Evolutionary conservation across 2,113 vertebrate species (phyloP).

Genomic region (Pongo abelii): DNA sequence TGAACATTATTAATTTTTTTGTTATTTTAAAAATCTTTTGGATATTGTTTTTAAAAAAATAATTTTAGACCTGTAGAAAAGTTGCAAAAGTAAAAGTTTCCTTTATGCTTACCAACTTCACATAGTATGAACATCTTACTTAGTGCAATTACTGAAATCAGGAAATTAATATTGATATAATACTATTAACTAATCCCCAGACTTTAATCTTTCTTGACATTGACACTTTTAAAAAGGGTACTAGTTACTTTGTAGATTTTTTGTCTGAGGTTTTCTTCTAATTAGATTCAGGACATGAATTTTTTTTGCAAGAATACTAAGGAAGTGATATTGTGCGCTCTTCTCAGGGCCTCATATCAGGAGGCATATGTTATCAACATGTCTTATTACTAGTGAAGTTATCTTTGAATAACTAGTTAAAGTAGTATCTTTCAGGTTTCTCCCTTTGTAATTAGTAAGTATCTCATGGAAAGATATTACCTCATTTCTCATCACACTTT

Average conservation of each 20-base stretch:
- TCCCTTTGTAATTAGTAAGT: neutral
- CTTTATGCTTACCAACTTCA: neutral
- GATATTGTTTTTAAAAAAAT: neutral
- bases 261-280: neutral
- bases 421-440: neutral
- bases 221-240: neutral
- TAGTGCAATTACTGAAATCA: neutral
- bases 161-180: neutral
- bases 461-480: neutral
- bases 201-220: neutral
- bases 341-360: neutral
- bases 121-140: neutral
- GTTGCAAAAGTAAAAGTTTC: neutral
- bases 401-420: neutral
- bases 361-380: neutral
- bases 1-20: neutral
- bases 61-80: neutral
- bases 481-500: neutral
- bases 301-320: slow-evolving; percentile 10
- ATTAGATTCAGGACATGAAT: neutral
- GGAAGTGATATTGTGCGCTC: neutral
- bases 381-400: neutral
- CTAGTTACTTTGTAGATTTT: neutral
- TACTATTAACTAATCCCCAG: neutral
- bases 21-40: neutral